Conservation (phyloP, 2,113 vertebrate genomes). For the Pseudois nayaur region DNA sequence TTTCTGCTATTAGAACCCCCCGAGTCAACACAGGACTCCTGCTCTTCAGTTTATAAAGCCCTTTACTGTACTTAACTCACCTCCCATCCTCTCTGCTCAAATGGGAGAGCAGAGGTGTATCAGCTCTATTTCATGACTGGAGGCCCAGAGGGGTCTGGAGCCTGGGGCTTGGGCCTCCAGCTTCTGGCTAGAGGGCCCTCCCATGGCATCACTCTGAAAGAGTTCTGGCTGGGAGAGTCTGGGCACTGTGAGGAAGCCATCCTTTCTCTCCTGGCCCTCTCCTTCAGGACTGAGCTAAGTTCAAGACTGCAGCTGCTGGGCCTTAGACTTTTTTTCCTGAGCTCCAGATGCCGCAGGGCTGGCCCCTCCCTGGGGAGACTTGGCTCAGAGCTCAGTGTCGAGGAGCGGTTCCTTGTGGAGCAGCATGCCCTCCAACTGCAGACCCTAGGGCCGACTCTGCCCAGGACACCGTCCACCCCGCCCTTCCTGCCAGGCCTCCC, state of each 20-base stretch:
- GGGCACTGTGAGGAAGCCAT: not conserved
- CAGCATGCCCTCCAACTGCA: rapidly evolving
- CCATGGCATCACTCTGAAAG: not conserved
- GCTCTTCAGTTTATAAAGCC: not conserved
- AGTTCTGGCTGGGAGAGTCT: not conserved
- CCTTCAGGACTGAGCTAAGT: not conserved
- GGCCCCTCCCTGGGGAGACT: not conserved
- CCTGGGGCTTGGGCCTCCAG: not conserved
- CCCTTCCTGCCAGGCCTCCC: not conserved
- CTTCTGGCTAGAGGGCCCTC: not conserved
- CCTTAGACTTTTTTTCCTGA: not conserved
- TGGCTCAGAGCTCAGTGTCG: not conserved
- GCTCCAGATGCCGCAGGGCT: not conserved
- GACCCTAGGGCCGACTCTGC: not conserved
- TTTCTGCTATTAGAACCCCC: not conserved
- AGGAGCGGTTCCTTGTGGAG: not conserved
- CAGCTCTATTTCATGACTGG: too few species aligned
- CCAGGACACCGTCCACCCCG: not conserved
- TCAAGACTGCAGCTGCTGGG: not conserved
- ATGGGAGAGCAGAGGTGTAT: not conserved
- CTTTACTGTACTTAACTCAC: not conserved
- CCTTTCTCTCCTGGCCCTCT: not conserved
- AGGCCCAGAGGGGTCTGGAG: not conserved
- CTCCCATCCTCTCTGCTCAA: not conserved
- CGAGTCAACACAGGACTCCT: not conserved